Percentiles rank a stretch among this genome's conserved stretches.
phyloP scores from a whole-genome alignment of 1,140 invertebrate genomes.

The Drosophila sproati region DNA sequence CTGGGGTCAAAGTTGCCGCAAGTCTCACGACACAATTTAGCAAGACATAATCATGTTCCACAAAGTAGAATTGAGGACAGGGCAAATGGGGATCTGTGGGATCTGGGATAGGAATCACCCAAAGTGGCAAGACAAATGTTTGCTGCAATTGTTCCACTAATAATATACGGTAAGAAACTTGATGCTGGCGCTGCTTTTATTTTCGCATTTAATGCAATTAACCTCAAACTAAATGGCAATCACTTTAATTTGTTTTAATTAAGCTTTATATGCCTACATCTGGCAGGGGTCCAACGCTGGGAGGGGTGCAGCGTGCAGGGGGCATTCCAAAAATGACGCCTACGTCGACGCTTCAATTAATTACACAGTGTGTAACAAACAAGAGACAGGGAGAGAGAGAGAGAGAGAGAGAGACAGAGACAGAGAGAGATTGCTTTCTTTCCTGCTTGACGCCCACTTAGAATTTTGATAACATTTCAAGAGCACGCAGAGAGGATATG shows the following conservation, averaged over 20 bases:
- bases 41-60: slow-evolving; percentile 38
- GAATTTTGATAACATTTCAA: not conserved
- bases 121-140: not conserved
- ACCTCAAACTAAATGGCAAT: slow-evolving; percentile 83
- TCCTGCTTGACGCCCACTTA: slow-evolving; percentile 4
- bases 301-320: slow-evolving; percentile 9
- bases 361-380: slow-evolving; percentile 39
- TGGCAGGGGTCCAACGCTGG: not conserved
- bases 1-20: slow-evolving; percentile 60
- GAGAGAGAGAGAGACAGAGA: slow-evolving; percentile 10
- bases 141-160: slow-evolving; percentile 31
- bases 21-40: slow-evolving; percentile 72
- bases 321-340: slow-evolving; percentile 59
- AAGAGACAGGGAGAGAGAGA: slow-evolving; percentile 7
- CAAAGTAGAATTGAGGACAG: slow-evolving; percentile 16
- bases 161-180: slow-evolving; percentile 23
- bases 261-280: slow-evolving; percentile 76
- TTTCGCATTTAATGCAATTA: slow-evolving; percentile 83
- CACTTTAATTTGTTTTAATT: slow-evolving; percentile 84
- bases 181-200: slow-evolving; percentile 58
- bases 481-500: slow-evolving; percentile 1
- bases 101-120: slow-evolving; percentile 7
- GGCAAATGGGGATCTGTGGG: slow-evolving; percentile 13
- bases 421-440: not conserved
- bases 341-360: slow-evolving; percentile 71